Conservation (phyloP, 2,888 invertebrate genomes). For the Drosophila prolongata region DNA sequence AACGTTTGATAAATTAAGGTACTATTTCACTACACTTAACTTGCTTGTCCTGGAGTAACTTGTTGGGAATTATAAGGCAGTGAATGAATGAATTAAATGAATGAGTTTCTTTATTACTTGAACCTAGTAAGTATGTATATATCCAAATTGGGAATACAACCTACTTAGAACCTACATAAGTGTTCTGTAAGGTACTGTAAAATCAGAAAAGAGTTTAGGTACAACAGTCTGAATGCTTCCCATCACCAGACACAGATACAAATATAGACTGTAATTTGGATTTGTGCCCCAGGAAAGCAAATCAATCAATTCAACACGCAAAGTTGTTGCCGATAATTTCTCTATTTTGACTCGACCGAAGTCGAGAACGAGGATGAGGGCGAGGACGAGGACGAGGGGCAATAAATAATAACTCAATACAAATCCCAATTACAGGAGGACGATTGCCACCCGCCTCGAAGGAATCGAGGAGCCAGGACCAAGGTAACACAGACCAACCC, state of each 20-base stretch:
- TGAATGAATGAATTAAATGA: no score
- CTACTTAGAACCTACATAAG: no score
- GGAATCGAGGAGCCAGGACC: slow-evolving; percentile 24
- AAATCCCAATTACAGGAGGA: slow-evolving; percentile 76
- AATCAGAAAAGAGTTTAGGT: background rate
- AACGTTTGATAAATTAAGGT: no score
- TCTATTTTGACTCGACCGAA: slow-evolving; percentile 68
- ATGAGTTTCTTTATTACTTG: no score
- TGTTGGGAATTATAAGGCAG: background rate
- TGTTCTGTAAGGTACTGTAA: no score
- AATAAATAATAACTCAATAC: slow-evolving; percentile 81
- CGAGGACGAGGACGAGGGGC: slow-evolving; percentile 37
- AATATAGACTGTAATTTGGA: slow-evolving; percentile 26
- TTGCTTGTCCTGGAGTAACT: background rate
- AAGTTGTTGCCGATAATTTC: slow-evolving; percentile 74
- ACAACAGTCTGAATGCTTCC: background rate
- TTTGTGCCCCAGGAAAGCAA: slow-evolving; percentile 48
- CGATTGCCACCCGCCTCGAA: slow-evolving; percentile 76
- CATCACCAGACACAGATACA: slow-evolving; percentile 14
- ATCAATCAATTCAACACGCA: slow-evolving; percentile 81
- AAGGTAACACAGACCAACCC: slow-evolving; percentile 45
- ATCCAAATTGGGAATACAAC: no score
- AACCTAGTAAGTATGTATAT: no score
- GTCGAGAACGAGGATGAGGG: slow-evolving; percentile 27
- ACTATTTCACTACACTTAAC: no score